A percentile compares a stretch with the other conserved stretches of the same genome.
Conservation (phyloP, 2,113 vertebrate genomes). For the Pomatostomus ruficeps region DNA sequence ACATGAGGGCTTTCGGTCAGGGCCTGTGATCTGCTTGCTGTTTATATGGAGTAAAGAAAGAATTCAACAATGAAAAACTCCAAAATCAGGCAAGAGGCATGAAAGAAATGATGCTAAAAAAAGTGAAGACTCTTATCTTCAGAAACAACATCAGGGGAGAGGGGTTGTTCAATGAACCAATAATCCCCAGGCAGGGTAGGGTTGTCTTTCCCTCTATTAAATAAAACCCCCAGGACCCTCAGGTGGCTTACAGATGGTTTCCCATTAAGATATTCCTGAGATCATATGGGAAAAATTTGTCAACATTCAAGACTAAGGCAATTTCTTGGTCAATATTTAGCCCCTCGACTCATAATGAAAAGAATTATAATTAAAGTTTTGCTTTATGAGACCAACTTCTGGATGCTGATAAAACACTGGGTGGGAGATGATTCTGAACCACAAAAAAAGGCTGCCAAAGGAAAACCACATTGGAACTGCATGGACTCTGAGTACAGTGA, state of each 20-base stretch:
- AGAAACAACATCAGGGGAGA: background rate
- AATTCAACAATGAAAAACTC: background rate
- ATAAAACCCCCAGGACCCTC: background rate
- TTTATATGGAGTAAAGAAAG: background rate
- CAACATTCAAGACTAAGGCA: background rate
- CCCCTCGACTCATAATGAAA: background rate
- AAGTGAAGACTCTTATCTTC: background rate
- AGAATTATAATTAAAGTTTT: background rate
- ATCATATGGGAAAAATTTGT: constrained; percentile 17
- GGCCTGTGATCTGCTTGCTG: background rate
- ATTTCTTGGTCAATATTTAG: constrained; percentile 15
- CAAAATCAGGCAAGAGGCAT: background rate
- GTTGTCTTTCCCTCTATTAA: background rate
- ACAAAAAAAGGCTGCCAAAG: background rate
- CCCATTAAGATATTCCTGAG: background rate
- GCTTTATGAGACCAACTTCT: constrained; percentile 1
- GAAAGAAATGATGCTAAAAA: background rate
- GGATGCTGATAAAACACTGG: background rate
- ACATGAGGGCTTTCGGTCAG: background rate
- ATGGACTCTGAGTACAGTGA: background rate
- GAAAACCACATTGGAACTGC: background rate
- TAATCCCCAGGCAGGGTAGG: background rate
- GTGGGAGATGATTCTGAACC: background rate
- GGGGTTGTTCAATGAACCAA: background rate
- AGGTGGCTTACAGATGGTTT: constrained; percentile 16